Evolutionary conservation across 2,797 vertebrate genomes (phyloP).

Genomic region (Ctenosaura bakeri): DNA sequence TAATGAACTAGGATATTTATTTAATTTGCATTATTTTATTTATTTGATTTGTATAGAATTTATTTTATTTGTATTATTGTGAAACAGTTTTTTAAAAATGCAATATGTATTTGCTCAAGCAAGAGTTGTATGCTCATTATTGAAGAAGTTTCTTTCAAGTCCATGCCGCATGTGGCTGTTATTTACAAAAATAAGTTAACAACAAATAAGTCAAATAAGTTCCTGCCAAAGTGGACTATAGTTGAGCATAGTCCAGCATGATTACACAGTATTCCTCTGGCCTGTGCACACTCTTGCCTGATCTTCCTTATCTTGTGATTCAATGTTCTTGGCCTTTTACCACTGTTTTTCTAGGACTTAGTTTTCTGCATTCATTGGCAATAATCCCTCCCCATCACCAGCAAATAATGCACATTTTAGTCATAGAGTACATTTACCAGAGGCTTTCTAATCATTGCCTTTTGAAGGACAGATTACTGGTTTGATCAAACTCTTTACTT

Average conservation of each 20-base stretch:
- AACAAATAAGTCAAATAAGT: no score
- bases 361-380: not conserved
- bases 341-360: not conserved
- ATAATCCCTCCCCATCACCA: not conserved
- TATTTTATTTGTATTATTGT: slow-evolving; percentile 28
- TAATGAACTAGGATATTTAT: slow-evolving; percentile 54
- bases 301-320: not conserved
- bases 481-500: no score
- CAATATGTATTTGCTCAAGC: slow-evolving; percentile 45
- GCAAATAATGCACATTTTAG: no score
- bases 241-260: not conserved
- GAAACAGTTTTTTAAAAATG: not conserved
- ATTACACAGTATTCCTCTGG: not conserved
- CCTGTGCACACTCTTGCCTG: not conserved
- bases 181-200: not conserved
- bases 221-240: not conserved
- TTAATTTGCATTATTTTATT: slow-evolving; percentile 31
- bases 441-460: no score
- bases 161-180: not conserved
- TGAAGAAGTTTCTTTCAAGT: slow-evolving; percentile 30
- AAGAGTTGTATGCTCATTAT: slow-evolving; percentile 62
- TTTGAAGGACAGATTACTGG: no score
- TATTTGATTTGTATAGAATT: slow-evolving; percentile 43
- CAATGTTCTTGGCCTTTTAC: not conserved
- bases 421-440: no score